Percentiles rank a stretch among this genome's conserved stretches.
Evolutionary conservation across 2,797 vertebrate species (phyloP).

Genomic region (Sebastes cheni): DNA sequence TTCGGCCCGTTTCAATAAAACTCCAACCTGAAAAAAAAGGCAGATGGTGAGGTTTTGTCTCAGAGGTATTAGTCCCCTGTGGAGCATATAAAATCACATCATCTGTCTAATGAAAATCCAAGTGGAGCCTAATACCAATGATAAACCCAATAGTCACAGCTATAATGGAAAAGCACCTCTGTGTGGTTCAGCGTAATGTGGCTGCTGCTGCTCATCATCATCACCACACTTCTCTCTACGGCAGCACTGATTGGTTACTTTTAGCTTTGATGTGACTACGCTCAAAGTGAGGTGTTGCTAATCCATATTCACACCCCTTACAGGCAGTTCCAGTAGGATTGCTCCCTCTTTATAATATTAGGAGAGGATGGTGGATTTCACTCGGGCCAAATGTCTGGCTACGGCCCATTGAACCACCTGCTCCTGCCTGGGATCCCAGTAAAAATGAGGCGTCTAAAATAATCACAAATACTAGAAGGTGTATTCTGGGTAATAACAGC

Average conservation of each 20-base stretch:
- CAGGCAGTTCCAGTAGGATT: conserved; percentile 43
- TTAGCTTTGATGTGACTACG: conserved; percentile 57
- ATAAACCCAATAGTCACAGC: conserved; percentile 55
- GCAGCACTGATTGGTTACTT: conserved; percentile 44
- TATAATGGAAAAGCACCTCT: conserved; percentile 44
- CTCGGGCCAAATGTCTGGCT: conserved; percentile 14
- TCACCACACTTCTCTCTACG: not conserved
- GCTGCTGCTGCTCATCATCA: conserved; percentile 30
- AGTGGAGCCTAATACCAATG: conserved; percentile 44
- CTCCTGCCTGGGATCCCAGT: not conserved
- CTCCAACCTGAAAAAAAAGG: conserved; percentile 17
- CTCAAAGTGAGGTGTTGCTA: conserved; percentile 58
- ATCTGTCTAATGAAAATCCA: conserved; percentile 67
- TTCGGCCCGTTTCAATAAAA: conserved; percentile 39
- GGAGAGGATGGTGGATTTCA: conserved; percentile 40
- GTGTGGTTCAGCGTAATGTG: conserved; percentile 14
- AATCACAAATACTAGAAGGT: not conserved
- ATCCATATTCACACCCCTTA: conserved; percentile 65
- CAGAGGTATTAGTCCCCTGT: conserved; percentile 37
- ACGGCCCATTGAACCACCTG: conserved; percentile 34
- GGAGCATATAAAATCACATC: conserved; percentile 58
- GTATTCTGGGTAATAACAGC: not conserved
- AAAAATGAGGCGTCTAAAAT: not conserved
- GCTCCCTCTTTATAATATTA: conserved; percentile 41
- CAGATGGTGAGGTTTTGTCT: conserved; percentile 28